Conservation (phyloP, 2,113 vertebrate species). For the Falco punctatus region DNA sequence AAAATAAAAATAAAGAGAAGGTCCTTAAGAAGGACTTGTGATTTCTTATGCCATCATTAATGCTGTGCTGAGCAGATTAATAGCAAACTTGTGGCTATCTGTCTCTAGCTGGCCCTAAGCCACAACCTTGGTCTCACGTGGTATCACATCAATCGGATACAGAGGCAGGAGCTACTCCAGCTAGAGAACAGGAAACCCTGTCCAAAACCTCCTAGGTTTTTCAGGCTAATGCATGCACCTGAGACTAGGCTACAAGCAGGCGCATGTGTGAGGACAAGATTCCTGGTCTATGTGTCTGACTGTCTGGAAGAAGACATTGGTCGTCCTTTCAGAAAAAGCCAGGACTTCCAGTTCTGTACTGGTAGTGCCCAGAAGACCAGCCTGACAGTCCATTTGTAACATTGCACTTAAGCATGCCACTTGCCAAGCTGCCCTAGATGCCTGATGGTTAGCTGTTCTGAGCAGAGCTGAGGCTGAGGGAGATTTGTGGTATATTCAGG, state of each 20-base stretch:
- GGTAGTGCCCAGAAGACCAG: neutral
- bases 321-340: neutral
- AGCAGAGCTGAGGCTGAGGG: neutral
- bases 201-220: neutral
- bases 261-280: neutral
- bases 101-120: neutral
- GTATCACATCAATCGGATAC: neutral
- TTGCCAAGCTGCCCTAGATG: neutral
- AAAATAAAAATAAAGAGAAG: neutral
- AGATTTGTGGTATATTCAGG: neutral
- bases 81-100: neutral
- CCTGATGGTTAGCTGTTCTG: neutral
- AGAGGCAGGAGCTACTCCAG: neutral
- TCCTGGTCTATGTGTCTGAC: neutral
- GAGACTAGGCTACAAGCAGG: neutral
- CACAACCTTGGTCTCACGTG: neutral
- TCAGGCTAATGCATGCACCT: accelerated
- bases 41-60: neutral
- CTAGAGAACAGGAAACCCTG: neutral
- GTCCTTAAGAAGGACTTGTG: neutral
- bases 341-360: neutral
- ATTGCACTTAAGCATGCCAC: neutral
- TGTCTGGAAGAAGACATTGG: neutral
- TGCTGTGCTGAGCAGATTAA: neutral
- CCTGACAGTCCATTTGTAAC: neutral